Base-by-base conservation (phyloP, 1,140 invertebrate species). In the Sminthurinus signatus region DNA sequence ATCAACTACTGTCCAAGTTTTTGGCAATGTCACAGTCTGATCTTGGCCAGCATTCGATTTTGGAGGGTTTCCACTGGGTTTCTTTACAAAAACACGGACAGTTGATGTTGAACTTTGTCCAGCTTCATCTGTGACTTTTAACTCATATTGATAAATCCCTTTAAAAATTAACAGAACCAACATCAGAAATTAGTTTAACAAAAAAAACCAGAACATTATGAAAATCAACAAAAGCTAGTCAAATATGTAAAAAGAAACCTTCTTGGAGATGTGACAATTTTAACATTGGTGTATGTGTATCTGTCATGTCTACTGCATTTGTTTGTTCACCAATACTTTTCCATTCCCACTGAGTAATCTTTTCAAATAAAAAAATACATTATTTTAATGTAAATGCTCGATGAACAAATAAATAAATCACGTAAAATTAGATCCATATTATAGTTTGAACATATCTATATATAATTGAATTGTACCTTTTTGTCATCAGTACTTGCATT, bases 301-400 rank as follows among this genome's bases (percentile, higher is more conserved):
- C 90, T 81, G 92, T 89, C 89, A 95, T 94, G 74, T 95, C 92
- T 17, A 91, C 91, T 12, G 91, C 88, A 78, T 91, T 91, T 60
- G 88, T 85, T 60, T 88, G 85, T 74, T 91, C 89, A 43, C 86
- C 86, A 0, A 86, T 83, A 60, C 87, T 87, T 75, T 94, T 93
- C 94, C 94, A 97, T 76, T 95, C 91, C 88, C 93, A 97, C 29
- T 83, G 88, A 0, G 84, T 85, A 67, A 96, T 96, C 50, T 90
- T n/a, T n/a, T n/a, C n/a, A n/a, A n/a, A n/a, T n/a, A n/a, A n/a
- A n/a, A n/a, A n/a, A n/a, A n/a, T n/a, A n/a, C n/a, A n/a, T n/a
- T n/a, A n/a, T n/a, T n/a, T n/a, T n/a, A n/a, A n/a, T n/a, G n/a
- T n/a, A n/a, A n/a, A n/a, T n/a, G n/a, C n/a, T n/a, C n/a, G n/a